Percentiles rank a stretch among this genome's conserved stretches.
Evolutionary conservation across 2,888 invertebrate genomes (phyloP).

Genomic region (Bedellia somnulentella): DNA sequence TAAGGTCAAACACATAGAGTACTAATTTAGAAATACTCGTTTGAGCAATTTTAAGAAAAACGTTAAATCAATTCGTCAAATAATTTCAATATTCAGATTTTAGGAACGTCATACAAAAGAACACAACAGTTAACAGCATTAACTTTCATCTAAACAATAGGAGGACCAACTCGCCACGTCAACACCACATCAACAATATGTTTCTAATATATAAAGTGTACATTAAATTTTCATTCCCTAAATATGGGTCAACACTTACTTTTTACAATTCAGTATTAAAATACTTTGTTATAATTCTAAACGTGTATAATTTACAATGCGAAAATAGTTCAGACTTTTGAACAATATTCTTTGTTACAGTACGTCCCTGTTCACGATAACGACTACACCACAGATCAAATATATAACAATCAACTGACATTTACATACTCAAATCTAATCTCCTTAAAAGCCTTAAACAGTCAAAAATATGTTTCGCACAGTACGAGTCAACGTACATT

Average conservation of each 20-base stretch:
- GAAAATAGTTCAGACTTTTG: slow-evolving; percentile 61
- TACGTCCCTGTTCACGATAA: slow-evolving; percentile 57
- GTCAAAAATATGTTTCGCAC: too few relatives aligned
- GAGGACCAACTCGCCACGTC: too few relatives aligned
- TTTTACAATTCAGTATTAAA: slow-evolving; percentile 51
- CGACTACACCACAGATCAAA: too few relatives aligned
- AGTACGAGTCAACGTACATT: too few relatives aligned
- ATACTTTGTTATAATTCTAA: slow-evolving; percentile 47
- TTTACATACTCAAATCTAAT: too few relatives aligned
- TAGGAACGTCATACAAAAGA: too few relatives aligned
- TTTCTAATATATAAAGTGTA: slow-evolving; percentile 18
- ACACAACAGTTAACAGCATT: slow-evolving; percentile 6
- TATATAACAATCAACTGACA: too few relatives aligned
- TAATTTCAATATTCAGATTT: too few relatives aligned
- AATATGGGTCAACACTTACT: slow-evolving; percentile 42
- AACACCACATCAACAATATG: slow-evolving; percentile 47
- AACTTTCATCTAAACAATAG: too few relatives aligned
- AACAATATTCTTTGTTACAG: slow-evolving; percentile 33
- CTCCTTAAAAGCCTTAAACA: too few relatives aligned
- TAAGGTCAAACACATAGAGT: too few relatives aligned
- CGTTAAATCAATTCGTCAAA: too few relatives aligned
- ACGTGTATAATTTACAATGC: slow-evolving; percentile 55
- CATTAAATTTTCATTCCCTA: slow-evolving; percentile 20
- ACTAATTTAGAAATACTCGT: slow-evolving; percentile 31
- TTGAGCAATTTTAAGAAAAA: slow-evolving; percentile 53